Percentiles rank a stretch among this genome's conserved stretches.
phyloP scores from a whole-genome alignment of 1,140 invertebrate genomes.

The Cotesia typhae region DNA sequence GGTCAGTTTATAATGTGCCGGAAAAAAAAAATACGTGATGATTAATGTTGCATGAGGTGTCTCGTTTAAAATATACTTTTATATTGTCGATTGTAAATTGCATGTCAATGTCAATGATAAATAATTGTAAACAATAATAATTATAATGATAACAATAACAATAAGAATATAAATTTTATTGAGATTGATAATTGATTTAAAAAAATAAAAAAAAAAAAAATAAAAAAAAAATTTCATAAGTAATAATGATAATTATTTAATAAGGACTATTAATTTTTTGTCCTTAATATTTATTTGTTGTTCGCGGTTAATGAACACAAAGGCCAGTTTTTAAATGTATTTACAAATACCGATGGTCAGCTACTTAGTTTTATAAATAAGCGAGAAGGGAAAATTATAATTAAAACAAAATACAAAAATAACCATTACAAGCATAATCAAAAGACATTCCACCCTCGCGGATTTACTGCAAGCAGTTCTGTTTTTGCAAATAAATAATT shows the following conservation, averaged over 20 bases:
- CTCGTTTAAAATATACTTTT: slow-evolving; percentile 2
- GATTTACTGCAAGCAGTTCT: background rate
- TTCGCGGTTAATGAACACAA: background rate
- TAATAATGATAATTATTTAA: no score
- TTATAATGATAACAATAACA: slow-evolving; percentile 8
- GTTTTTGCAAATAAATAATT: background rate
- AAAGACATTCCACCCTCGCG: slow-evolving; percentile 9
- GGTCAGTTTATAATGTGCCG: background rate
- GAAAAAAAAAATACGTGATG: background rate
- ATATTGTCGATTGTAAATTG: background rate
- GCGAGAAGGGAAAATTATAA: background rate
- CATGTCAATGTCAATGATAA: slow-evolving; percentile 14
- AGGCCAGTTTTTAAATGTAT: background rate
- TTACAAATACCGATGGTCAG: background rate
- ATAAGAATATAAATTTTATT: slow-evolving; percentile 10
- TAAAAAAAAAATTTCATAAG: background rate
- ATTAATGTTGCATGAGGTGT: background rate
- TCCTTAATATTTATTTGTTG: slow-evolving; percentile 8
- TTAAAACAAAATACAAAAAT: background rate
- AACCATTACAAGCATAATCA: background rate
- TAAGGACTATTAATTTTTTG: background rate
- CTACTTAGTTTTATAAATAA: slow-evolving; percentile 9
- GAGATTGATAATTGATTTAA: background rate
- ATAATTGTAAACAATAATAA: slow-evolving; percentile 27
- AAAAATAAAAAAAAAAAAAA: background rate